A percentile compares a stretch with the other conserved stretches of the same genome.
These are phyloP conservation scores for Hemistola chrysoprasaria DNA, from an alignment of 2,888 invertebrate species.

Conservation along the genomic window DNA sequence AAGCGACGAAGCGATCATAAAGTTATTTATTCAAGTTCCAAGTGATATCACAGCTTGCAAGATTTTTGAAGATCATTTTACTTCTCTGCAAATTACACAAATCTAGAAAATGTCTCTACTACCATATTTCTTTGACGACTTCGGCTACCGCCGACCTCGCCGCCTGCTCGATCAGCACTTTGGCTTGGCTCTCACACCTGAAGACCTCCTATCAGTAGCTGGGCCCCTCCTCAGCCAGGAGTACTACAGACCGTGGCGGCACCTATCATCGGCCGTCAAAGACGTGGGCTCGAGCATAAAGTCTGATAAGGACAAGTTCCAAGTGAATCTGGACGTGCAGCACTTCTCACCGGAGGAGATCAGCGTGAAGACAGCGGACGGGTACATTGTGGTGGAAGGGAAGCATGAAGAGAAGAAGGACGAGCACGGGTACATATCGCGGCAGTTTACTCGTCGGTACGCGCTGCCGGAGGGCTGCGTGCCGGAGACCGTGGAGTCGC, in stretches of 20 bases:
- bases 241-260: slow-evolving; percentile 70
- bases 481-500: slow-evolving; percentile 86
- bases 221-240: slow-evolving; percentile 50
- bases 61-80: slow-evolving; percentile 1
- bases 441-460: slow-evolving; percentile 89
- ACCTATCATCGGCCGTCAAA: slow-evolving; percentile 68
- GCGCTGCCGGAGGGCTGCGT: slow-evolving; percentile 87
- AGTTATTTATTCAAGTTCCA: slow-evolving; percentile 10
- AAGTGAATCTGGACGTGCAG: slow-evolving; percentile 87
- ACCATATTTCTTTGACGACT: slow-evolving; percentile 66
- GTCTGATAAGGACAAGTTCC: slow-evolving; percentile 70
- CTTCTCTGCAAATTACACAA: neutral
- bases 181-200: slow-evolving; percentile 72
- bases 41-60: neutral
- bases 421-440: slow-evolving; percentile 87
- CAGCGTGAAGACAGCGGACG: slow-evolving; percentile 87
- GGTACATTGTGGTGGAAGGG: slow-evolving; percentile 87
- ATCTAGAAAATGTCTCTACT: slow-evolving; percentile 69
- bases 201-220: slow-evolving; percentile 64
- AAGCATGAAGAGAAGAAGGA: slow-evolving; percentile 91
- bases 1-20: slow-evolving; percentile 4
- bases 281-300: slow-evolving; percentile 81
- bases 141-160: slow-evolving; percentile 58
- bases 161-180: slow-evolving; percentile 79
- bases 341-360: slow-evolving; percentile 90